phyloP scores from a whole-genome alignment of 2,113 vertebrate species.

The Coregonus clupeaformis region DNA sequence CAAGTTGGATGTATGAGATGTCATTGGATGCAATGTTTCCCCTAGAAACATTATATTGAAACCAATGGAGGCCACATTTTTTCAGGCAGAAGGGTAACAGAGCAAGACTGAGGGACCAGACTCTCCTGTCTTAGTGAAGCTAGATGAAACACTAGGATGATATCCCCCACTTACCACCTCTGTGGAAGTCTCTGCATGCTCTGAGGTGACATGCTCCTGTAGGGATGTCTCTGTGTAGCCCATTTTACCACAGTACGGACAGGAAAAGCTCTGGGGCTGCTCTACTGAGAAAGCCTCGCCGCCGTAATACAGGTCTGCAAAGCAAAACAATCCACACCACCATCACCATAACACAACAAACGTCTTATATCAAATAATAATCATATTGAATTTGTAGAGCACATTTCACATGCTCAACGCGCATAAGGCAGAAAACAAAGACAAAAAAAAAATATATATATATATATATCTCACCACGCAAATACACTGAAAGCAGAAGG shows the following conservation, averaged over 20 bases:
- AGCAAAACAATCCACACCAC: constrained; percentile 23
- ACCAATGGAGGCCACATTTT: too few species aligned
- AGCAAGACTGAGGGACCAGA: too few species aligned
- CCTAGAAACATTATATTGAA: too few species aligned
- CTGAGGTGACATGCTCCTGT: constrained; percentile 97
- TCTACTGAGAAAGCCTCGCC: constrained; percentile 98
- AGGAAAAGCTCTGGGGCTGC: constrained; percentile 97
- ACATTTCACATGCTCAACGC: background rate
- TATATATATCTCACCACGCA: too few species aligned
- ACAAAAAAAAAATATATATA: too few species aligned
- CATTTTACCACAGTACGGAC: constrained; percentile 99
- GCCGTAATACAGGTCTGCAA: constrained; percentile 97
- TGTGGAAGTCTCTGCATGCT: constrained; percentile 96
- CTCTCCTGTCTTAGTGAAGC: too few species aligned
- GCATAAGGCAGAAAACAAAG: background rate
- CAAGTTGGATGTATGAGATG: background rate
- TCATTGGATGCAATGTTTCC: background rate
- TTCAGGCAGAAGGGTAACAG: too few species aligned
- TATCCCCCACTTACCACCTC: constrained; percentile 88
- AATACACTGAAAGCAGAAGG: too few species aligned
- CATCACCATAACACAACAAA: background rate
- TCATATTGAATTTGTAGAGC: background rate
- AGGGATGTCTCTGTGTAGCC: constrained; percentile 96
- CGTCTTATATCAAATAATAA: background rate
- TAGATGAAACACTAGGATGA: background rate